These are phyloP conservation scores for Parnassius smintheus DNA, from an alignment of 2,888 invertebrate genomes.

Conservation along the genomic window DNA sequence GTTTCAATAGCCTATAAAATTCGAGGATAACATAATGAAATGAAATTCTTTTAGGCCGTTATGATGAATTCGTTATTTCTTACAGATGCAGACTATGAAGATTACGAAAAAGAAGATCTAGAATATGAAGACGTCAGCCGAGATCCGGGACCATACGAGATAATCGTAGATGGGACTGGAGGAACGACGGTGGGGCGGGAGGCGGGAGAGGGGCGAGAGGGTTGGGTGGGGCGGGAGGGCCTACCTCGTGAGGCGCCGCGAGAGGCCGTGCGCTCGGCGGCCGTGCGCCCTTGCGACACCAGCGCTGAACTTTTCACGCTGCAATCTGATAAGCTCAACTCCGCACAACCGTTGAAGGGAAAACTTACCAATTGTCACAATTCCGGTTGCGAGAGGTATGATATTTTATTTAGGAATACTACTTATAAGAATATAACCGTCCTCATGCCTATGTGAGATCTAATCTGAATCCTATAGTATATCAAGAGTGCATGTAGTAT, in stretches of 20 bases:
- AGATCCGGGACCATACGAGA: constrained; percentile 72
- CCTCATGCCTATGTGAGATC: too few relatives aligned
- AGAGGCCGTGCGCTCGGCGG: constrained; percentile 77
- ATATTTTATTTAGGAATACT: background rate
- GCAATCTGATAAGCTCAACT: constrained; percentile 90
- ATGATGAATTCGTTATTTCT: background rate
- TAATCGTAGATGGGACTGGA: constrained; percentile 67
- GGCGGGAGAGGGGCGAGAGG: constrained; percentile 46
- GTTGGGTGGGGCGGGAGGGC: constrained; percentile 27
- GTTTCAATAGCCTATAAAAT: too few relatives aligned
- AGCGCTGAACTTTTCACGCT: constrained; percentile 92
- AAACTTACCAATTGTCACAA: constrained; percentile 93
- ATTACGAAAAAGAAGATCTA: constrained; percentile 67
- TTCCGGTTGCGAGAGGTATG: constrained; percentile 91
- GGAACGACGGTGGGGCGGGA: constrained; percentile 50
- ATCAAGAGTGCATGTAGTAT: too few relatives aligned
- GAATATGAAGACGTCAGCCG: constrained; percentile 60
- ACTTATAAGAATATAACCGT: too few relatives aligned
- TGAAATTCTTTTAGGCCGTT: too few relatives aligned
- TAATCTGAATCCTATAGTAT: too few relatives aligned
- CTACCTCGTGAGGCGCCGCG: constrained; percentile 69
- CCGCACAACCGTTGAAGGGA: constrained; percentile 92
- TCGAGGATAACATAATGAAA: too few relatives aligned
- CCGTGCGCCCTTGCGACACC: constrained; percentile 91
- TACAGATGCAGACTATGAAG: constrained; percentile 61